These are phyloP conservation scores for Eulemur rubriventer DNA, from an alignment of 2,797 vertebrate species.

Conservation along the genomic window DNA sequence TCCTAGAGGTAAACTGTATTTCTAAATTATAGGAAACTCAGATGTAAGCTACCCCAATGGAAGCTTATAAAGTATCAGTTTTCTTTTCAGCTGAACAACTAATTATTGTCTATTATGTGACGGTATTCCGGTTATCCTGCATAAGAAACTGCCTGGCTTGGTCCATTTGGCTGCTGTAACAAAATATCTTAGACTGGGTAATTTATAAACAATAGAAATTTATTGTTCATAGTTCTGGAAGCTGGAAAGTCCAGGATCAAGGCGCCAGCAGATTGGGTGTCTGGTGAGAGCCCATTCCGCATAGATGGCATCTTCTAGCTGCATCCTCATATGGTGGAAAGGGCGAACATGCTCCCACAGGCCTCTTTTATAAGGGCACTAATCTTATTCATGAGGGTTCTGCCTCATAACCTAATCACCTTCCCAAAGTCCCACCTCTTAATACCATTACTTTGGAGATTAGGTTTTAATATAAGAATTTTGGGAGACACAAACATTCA, in stretches of 20 bases:
- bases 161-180: not conserved
- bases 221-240: not conserved
- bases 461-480: not conserved
- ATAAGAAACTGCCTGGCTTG: not conserved
- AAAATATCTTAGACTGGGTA: not conserved
- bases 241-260: not conserved
- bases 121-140: not conserved
- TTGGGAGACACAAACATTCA: not conserved
- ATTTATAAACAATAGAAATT: not conserved
- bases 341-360: not conserved
- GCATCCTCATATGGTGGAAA: not conserved
- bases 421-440: not conserved
- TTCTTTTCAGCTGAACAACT: not conserved
- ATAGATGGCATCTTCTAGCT: not conserved
- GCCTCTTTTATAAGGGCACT: not conserved
- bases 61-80: not conserved
- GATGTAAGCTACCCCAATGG: not conserved
- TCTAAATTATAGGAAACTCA: not conserved
- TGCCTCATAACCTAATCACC: not conserved
- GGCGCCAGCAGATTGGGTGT: not conserved
- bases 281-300: not conserved
- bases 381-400: not conserved
- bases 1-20: not conserved
- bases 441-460: not conserved
- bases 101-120: not conserved